Conservation (phyloP, 2,113 vertebrate genomes). For the Crotalus horridus region DNA sequence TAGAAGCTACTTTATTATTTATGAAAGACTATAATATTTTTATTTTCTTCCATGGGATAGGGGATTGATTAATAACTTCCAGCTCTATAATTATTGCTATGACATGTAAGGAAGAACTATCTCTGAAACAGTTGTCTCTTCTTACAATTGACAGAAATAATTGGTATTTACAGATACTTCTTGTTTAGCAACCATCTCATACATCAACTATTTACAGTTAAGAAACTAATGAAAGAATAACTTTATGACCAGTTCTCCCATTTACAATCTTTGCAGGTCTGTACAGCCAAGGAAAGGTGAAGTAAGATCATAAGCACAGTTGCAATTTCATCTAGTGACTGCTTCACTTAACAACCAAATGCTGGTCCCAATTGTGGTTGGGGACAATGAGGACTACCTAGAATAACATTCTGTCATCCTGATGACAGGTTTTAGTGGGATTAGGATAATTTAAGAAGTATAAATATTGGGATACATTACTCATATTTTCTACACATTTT, state of each 20-base stretch:
- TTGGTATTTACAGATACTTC: background rate
- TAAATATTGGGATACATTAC: background rate
- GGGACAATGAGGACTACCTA: background rate
- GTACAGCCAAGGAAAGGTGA: background rate
- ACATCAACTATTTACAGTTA: background rate
- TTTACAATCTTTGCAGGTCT: background rate
- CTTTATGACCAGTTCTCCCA: background rate
- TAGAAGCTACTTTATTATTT: background rate
- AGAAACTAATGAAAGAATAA: background rate
- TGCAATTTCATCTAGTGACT: background rate
- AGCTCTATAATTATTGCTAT: background rate
- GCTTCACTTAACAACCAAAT: background rate
- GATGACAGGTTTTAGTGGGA: background rate
- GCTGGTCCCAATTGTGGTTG: background rate
- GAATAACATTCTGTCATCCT: background rate
- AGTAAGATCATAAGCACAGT: background rate
- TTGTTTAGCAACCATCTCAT: background rate
- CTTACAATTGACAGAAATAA: background rate
- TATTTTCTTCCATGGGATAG: background rate
- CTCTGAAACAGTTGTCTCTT: background rate
- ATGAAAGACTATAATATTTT: background rate
- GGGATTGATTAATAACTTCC: background rate
- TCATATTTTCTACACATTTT: background rate
- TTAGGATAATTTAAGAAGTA: background rate
- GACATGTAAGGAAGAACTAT: background rate